These are phyloP conservation scores for Xestia c-nigrum DNA, from an alignment of 2,888 invertebrate genomes.

Conservation along the genomic window DNA sequence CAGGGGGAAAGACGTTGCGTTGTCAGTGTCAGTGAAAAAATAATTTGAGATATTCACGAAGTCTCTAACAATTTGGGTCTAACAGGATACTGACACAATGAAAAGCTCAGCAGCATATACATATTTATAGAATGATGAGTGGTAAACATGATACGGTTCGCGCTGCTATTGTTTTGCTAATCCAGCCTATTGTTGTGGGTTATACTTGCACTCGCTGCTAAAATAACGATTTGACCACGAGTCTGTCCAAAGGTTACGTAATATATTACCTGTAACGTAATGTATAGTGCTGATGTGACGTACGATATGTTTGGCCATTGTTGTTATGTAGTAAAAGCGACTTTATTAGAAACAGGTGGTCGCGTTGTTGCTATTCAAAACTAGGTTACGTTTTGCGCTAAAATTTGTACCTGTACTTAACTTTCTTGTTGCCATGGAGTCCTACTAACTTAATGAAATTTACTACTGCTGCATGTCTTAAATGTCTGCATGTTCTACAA, in stretches of 20 bases:
- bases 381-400: background rate
- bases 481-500: background rate
- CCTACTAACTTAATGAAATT: background rate
- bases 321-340: background rate
- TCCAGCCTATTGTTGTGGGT: constrained; percentile 40
- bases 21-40: background rate
- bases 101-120: constrained; percentile 39
- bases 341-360: background rate
- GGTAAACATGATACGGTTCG: constrained; percentile 16
- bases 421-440: background rate
- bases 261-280: background rate
- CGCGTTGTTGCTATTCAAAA: background rate
- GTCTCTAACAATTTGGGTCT: background rate
- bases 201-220: constrained; percentile 26
- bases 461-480: background rate
- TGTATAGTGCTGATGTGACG: background rate
- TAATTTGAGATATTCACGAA: background rate
- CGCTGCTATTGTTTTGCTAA: constrained; percentile 48
- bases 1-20: background rate
- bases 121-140: constrained; percentile 39
- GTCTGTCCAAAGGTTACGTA: constrained; percentile 23
- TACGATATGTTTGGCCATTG: background rate
- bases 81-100: constrained; percentile 12
- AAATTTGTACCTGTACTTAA: background rate
- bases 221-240: constrained; percentile 36